Evolutionary conservation across 2,888 invertebrate genomes (phyloP), one percentile per base, ranked within the genome.

Genomic region (Agrotis clavis): DNA sequence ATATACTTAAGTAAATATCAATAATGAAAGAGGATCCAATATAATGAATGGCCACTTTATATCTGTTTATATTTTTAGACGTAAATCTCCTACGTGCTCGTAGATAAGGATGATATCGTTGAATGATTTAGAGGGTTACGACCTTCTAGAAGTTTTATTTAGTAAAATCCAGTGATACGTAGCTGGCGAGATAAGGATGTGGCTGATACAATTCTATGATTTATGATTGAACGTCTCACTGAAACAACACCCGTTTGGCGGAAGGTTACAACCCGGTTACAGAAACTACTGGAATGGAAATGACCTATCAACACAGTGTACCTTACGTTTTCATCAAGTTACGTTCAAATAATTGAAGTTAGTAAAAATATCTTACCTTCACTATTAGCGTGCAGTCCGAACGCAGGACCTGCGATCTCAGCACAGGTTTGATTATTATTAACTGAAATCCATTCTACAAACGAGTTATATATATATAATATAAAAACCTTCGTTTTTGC

Each of bases 391-490:
- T n/a, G 9, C 45, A 25, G 35, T 19, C 30, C 14, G 47, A 19
- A 14, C 47, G n/a, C 50, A 35, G n/a, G 35, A 19, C 11, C 54
- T 50, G 61, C 18, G 61, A 41, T 21, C 61, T 41, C 45, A 19
- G 45, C 81, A 41, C 54, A n/a, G 50, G 51, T 56, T 54, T 25
- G 30, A 53, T 25, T 47, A 19, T 60, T 69, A 77, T 50, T 53
- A 56, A 80, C 66, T 64, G 18, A 80, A 80, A 2, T 30, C 13
- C 53, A n/a, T 67, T 67, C 48, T 54, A 61, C 54, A n/a, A 72
- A 67, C 77, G 14, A 64, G 66, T 67, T 80, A 35, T 80, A 80
- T 80, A 35, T 80, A 80, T 80, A 80, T 63, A 75, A 66, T 25
- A 25, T 25, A 25, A 68, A 74, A 54, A 50, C 65, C 60, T 56